phyloP scores from a whole-genome alignment of 2,113 vertebrate species.

The Oreocharis arfaki region DNA sequence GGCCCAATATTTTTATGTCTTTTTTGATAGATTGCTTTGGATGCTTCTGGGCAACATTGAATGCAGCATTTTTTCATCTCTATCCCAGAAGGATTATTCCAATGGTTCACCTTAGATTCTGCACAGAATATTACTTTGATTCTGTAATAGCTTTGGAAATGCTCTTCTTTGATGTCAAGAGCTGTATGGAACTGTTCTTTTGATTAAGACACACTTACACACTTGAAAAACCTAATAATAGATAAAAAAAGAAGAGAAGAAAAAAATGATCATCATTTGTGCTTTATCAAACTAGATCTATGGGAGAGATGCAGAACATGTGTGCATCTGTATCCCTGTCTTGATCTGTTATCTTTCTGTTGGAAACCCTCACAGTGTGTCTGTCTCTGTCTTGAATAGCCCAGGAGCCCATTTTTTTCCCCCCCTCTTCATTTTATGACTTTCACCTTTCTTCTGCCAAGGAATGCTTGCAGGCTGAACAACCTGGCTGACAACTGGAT shows the following conservation, averaged over 20 bases:
- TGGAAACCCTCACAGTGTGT: constrained; percentile 22
- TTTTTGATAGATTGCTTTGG: constrained; percentile 66
- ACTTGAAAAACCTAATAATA: constrained; percentile 68
- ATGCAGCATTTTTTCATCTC: constrained; percentile 65
- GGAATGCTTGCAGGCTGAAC: not conserved
- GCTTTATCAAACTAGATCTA: constrained; percentile 53
- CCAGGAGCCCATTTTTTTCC: not conserved
- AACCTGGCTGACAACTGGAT: not conserved
- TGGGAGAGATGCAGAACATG: constrained; percentile 25
- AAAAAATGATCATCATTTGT: constrained; percentile 44
- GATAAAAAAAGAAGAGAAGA: not conserved
- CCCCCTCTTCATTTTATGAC: not conserved
- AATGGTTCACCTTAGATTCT: constrained; percentile 70
- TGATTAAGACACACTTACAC: constrained; percentile 69
- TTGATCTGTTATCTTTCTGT: constrained; percentile 44
- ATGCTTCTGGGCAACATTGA: constrained; percentile 46
- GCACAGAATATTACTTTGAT: constrained; percentile 72
- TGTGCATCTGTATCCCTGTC: constrained; percentile 37
- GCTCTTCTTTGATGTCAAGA: constrained; percentile 67
- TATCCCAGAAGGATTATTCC: constrained; percentile 68
- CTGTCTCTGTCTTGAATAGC: not conserved
- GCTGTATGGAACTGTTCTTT: constrained; percentile 66
- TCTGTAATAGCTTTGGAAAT: constrained; percentile 72
- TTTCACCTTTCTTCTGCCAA: not conserved
- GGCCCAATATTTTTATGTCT: constrained; percentile 54